phyloP scores from a whole-genome alignment of 2,888 invertebrate species.

The Argyra leucocephala region DNA sequence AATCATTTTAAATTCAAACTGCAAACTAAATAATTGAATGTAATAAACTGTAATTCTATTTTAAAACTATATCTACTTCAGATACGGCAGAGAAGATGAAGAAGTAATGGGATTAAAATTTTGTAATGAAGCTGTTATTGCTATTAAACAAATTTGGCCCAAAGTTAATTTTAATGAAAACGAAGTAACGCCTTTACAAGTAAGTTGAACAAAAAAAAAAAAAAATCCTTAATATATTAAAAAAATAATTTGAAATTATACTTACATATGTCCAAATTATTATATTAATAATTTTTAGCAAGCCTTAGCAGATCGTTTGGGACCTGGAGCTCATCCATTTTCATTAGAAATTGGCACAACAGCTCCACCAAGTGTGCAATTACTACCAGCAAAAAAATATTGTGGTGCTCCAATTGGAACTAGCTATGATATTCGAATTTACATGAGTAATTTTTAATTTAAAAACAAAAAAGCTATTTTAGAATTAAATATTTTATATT shows the following conservation, averaged over 20 bases:
- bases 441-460: constrained; percentile 50
- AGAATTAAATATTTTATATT: neutral
- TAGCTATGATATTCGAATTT: constrained; percentile 73
- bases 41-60: neutral
- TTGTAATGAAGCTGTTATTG: constrained; percentile 89
- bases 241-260: no score
- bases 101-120: constrained; percentile 94
- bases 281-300: constrained; percentile 50
- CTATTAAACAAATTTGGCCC: constrained; percentile 73
- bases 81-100: constrained; percentile 88
- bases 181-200: constrained; percentile 59
- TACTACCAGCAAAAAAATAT: constrained; percentile 78
- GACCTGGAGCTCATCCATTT: constrained; percentile 65
- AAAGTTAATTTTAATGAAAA: constrained; percentile 45
- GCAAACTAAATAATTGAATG: no score
- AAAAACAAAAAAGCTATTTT: no score
- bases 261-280: no score
- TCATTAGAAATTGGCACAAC: constrained; percentile 67
- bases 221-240: no score
- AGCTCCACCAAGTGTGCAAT: constrained; percentile 74
- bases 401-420: constrained; percentile 80
- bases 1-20: neutral
- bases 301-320: constrained; percentile 61
- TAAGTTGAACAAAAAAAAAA: no score
- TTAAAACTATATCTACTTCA: constrained; percentile 29